A percentile compares a stretch with the other conserved stretches of the same genome.
phyloP scores from a whole-genome alignment of 1,140 invertebrate genomes.

The Trichonephila inaurata region DNA sequence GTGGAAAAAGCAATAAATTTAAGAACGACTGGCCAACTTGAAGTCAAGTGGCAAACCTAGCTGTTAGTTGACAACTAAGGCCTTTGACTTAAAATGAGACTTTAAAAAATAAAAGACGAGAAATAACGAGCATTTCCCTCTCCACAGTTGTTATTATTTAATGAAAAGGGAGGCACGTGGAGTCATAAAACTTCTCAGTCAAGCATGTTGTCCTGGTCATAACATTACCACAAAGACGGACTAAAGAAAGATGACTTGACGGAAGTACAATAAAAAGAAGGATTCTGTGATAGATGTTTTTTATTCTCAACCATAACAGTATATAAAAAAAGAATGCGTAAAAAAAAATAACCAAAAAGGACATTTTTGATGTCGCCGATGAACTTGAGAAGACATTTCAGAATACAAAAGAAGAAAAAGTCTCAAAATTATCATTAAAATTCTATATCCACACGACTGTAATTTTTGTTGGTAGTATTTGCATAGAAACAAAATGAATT shows the following conservation, averaged over 20 bases:
- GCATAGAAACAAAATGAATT: no score
- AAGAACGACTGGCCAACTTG: conserved; percentile 1
- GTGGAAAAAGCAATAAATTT: conserved; percentile 24
- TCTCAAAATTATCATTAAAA: not conserved
- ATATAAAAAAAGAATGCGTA: not conserved
- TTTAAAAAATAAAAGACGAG: not conserved
- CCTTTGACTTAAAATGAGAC: conserved; percentile 6
- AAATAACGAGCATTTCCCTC: conserved; percentile 12
- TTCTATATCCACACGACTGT: no score
- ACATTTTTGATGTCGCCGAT: not conserved
- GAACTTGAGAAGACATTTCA: not conserved
- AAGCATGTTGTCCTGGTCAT: not conserved
- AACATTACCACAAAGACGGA: not conserved
- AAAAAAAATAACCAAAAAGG: not conserved
- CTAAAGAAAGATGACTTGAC: not conserved
- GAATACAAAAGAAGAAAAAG: not conserved
- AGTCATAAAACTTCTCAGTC: not conserved
- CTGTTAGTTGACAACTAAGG: conserved; percentile 39
- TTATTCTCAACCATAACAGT: not conserved
- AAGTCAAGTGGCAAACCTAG: conserved; percentile 28
- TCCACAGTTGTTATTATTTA: conserved; percentile 7
- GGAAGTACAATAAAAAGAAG: not conserved
- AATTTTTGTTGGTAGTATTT: no score
- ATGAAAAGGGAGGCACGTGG: not conserved
- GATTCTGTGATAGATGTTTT: not conserved